phyloP scores from a whole-genome alignment of 1,140 invertebrate species.

The Archegozetes longisetosus region DNA sequence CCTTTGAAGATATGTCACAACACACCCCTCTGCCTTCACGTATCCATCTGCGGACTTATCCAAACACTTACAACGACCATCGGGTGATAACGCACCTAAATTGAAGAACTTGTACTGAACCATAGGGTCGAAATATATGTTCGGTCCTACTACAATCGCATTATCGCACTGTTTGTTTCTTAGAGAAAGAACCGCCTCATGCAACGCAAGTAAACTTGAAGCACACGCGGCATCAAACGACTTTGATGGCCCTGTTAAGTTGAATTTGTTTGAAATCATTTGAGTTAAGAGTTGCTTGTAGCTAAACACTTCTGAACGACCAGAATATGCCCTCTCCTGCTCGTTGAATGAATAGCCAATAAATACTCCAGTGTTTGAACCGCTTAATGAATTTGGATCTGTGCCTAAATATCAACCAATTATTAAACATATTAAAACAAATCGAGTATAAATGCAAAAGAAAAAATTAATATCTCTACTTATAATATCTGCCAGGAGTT shows the following conservation, averaged over 20 bases:
- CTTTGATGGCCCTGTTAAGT: constrained; percentile 75
- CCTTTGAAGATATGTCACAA: constrained; percentile 35
- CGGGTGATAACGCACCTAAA: too few species aligned
- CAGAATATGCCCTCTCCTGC: not conserved
- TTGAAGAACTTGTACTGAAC: too few species aligned
- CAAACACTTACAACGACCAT: too few species aligned
- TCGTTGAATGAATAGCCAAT: constrained; percentile 51
- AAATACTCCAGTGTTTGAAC: constrained; percentile 75
- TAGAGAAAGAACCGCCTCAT: constrained; percentile 7
- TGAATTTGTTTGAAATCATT: constrained; percentile 83
- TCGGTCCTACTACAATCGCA: constrained; percentile 77
- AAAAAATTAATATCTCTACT: constrained; percentile 29
- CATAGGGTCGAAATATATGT: constrained; percentile 65
- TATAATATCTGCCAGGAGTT: too few species aligned
- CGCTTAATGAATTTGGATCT: too few species aligned
- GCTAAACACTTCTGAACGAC: constrained; percentile 46
- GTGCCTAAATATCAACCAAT: constrained; percentile 32
- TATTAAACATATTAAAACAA: constrained; percentile 18
- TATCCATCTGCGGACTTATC: too few species aligned
- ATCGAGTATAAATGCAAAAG: not conserved
- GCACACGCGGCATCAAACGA: too few species aligned
- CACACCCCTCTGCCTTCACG: constrained; percentile 30
- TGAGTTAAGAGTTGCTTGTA: constrained; percentile 89
- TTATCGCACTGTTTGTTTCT: constrained; percentile 20
- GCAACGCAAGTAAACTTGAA: constrained; percentile 12